phyloP scores from a whole-genome alignment of 2,888 invertebrate species.

The Druceiella hillmani region DNA sequence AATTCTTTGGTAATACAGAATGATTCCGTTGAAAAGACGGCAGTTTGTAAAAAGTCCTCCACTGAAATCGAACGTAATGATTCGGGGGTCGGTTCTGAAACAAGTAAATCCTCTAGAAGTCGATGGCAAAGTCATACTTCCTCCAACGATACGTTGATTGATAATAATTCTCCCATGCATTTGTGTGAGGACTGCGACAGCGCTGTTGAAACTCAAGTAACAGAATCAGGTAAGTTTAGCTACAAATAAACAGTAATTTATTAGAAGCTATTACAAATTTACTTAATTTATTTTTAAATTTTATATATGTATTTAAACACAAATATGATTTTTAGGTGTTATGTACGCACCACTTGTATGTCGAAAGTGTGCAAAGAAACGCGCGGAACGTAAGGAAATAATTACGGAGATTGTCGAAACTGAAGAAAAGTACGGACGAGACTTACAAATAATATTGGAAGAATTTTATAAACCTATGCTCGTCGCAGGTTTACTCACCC shows the following conservation, averaged over 20 bases:
- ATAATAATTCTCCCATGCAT: constrained; percentile 58
- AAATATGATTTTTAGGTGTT: constrained; percentile 46
- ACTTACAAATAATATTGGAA: constrained; percentile 86
- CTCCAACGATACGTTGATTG: constrained; percentile 42
- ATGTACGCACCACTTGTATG: constrained; percentile 77
- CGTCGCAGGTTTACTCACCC: constrained; percentile 84
- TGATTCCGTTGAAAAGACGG: constrained; percentile 50
- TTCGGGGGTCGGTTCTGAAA: constrained; percentile 89
- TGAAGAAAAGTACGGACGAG: constrained; percentile 91
- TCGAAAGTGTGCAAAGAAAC: constrained; percentile 80
- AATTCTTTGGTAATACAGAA: constrained; percentile 63
- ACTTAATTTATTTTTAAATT: constrained; percentile 5
- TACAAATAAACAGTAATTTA: constrained; percentile 5
- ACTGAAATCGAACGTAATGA: constrained; percentile 87
- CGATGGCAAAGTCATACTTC: constrained; percentile 58
- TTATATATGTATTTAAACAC: constrained; percentile 4
- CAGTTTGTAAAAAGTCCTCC: constrained; percentile 52
- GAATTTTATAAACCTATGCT: constrained; percentile 92
- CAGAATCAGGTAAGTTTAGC: constrained; percentile 51
- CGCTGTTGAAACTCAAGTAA: constrained; percentile 67
- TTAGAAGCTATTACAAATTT: not conserved
- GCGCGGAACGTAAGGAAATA: constrained; percentile 89
- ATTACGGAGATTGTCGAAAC: constrained; percentile 94
- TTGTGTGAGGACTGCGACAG: constrained; percentile 86
- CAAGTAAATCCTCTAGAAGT: constrained; percentile 80